phyloP scores from a whole-genome alignment of 1,140 invertebrate genomes.

The Harlomillsia oculata region DNA sequence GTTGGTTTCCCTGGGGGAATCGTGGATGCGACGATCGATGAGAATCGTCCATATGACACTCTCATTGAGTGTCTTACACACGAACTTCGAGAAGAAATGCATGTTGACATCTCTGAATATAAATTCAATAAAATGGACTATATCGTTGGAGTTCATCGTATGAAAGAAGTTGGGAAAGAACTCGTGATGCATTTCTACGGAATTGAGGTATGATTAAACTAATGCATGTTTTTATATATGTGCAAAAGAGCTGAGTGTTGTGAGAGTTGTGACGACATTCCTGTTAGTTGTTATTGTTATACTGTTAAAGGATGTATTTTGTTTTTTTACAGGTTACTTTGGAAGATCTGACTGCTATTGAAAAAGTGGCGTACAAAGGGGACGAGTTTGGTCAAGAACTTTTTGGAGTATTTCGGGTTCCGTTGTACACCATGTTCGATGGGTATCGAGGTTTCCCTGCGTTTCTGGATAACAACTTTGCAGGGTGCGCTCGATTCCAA shows the following conservation, averaged over 20 bases:
- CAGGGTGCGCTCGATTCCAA: conserved; percentile 44
- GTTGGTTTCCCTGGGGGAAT: conserved; percentile 52
- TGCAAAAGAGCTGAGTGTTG: not conserved
- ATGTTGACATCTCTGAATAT: conserved; percentile 38
- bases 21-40: conserved; percentile 43
- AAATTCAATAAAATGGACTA: not conserved
- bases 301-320: conserved; percentile 40
- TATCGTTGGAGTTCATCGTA: not conserved
- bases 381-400: conserved; percentile 46
- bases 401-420: conserved; percentile 44
- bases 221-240: not conserved
- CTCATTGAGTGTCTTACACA: conserved; percentile 42
- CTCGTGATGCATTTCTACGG: not conserved
- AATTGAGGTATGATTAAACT: not conserved
- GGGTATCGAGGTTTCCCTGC: conserved; percentile 46
- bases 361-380: conserved; percentile 35
- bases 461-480: conserved; percentile 47
- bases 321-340: not conserved
- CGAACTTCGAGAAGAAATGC: conserved; percentile 49
- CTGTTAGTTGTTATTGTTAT: conserved; percentile 46
- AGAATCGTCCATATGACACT: conserved; percentile 5
- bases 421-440: conserved; percentile 48
- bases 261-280: conserved; percentile 1
- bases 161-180: not conserved
- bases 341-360: not conserved